phyloP scores from a whole-genome alignment of 2,113 vertebrate species.

The Scytalopus superciliaris region DNA sequence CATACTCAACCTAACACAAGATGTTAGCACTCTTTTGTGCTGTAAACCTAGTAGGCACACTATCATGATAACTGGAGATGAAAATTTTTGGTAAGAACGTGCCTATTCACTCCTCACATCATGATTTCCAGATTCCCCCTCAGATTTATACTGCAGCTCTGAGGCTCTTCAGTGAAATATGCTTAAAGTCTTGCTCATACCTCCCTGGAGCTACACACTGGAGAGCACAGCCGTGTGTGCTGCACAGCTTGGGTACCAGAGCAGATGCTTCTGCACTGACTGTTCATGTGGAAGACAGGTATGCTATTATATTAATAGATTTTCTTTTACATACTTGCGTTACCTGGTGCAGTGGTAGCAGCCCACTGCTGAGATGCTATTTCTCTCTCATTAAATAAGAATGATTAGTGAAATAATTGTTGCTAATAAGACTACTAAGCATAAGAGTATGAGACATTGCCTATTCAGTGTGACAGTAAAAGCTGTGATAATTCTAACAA shows the following conservation, averaged over 20 bases:
- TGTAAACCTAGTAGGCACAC: constrained; percentile 1
- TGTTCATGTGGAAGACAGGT: constrained; percentile 53
- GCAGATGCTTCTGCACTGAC: constrained; percentile 54
- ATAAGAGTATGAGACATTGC: neutral
- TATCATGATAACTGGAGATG: neutral
- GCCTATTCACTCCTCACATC: constrained; percentile 13
- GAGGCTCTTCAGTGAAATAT: constrained; percentile 50
- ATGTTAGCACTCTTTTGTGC: constrained; percentile 36
- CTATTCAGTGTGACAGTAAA: neutral
- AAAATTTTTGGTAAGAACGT: constrained; percentile 23
- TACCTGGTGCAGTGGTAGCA: neutral
- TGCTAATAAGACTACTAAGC: neutral
- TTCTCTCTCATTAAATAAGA: constrained; percentile 13
- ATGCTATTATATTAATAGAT: constrained; percentile 36
- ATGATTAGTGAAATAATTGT: neutral
- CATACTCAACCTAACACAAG: constrained; percentile 5
- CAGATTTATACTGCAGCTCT: constrained; percentile 43
- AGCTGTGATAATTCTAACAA: neutral
- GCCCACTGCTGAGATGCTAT: neutral
- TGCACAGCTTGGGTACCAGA: constrained; percentile 46
- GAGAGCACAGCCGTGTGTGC: constrained; percentile 35
- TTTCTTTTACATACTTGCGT: neutral
- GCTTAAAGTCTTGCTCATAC: constrained; percentile 55
- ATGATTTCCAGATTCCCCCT: constrained; percentile 37
- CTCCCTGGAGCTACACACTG: constrained; percentile 46